Conservation (phyloP, 2,797 vertebrate genomes). For the Urosaurus nigricauda region DNA sequence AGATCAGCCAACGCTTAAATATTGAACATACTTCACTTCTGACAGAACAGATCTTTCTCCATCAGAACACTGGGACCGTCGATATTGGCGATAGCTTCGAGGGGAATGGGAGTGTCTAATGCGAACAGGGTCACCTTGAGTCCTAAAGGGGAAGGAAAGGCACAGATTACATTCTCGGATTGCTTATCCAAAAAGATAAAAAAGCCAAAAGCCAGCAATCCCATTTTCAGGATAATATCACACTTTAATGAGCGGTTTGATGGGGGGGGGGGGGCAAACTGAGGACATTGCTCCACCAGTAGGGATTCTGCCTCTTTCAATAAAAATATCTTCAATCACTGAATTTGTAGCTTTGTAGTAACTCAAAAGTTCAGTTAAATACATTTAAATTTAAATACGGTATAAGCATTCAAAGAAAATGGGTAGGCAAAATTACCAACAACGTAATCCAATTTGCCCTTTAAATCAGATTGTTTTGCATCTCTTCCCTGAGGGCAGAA, state of each 20-base stretch:
- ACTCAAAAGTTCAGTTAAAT: too few species aligned
- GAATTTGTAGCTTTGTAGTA: too few species aligned
- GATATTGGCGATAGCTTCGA: constrained; percentile 87
- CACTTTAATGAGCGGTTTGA: not conserved
- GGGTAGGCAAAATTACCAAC: too few species aligned
- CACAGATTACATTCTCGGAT: not conserved
- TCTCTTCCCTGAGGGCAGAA: not conserved
- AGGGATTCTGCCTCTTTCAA: too few species aligned
- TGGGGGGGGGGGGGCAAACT: too few species aligned
- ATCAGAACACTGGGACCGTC: constrained; percentile 89
- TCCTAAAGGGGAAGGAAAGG: constrained; percentile 75
- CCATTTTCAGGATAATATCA: not conserved
- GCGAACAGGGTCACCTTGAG: constrained; percentile 88
- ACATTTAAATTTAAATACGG: too few species aligned
- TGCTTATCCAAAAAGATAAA: not conserved
- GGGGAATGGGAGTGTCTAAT: constrained; percentile 90
- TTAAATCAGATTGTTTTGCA: not conserved
- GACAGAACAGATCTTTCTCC: constrained; percentile 90
- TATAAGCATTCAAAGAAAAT: too few species aligned
- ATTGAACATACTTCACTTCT: constrained; percentile 87
- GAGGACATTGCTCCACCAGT: too few species aligned
- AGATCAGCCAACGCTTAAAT: not conserved
- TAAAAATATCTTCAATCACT: too few species aligned
- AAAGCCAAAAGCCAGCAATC: not conserved
- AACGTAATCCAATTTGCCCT: not conserved